Percentiles rank a stretch among this genome's conserved stretches.
phyloP scores from a whole-genome alignment of 2,113 vertebrate species.

The Phrynocephalus versicolor region DNA sequence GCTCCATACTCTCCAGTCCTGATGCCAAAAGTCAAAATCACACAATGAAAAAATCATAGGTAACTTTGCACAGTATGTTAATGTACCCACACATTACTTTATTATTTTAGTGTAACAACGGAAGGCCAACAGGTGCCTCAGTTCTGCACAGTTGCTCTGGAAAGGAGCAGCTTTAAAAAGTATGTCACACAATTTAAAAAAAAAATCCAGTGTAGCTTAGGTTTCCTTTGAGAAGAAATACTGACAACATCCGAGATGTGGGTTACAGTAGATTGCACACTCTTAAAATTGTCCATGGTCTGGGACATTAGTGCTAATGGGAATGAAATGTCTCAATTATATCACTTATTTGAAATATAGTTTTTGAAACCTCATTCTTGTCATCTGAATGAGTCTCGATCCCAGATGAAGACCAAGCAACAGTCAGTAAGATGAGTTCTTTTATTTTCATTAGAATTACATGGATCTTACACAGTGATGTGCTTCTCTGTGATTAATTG shows the following conservation, averaged over 20 bases:
- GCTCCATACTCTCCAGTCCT: too few relatives aligned
- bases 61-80: neutral
- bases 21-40: neutral
- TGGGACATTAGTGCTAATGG: constrained; percentile 17
- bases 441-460: constrained; percentile 71
- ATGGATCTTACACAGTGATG: constrained; percentile 77
- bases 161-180: neutral
- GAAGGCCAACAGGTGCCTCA: neutral
- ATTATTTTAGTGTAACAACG: neutral
- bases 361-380: constrained; percentile 16
- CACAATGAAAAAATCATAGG: neutral
- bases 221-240: neutral
- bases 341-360: constrained; percentile 34
- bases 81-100: neutral
- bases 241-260: neutral
- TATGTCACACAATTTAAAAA: neutral
- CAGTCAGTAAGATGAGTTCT: constrained; percentile 19
- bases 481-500: constrained; percentile 74
- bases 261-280: neutral
- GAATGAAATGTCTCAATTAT: constrained; percentile 25
- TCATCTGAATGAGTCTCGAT: constrained; percentile 57
- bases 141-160: neutral
- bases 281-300: neutral
- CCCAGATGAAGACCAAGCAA: constrained; percentile 2
- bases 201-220: neutral